Percentiles rank a stretch among this genome's conserved stretches.
Evolutionary conservation across 92 coral and sea anemone species (phyloP).

Genomic region (Metridium senile): DNA sequence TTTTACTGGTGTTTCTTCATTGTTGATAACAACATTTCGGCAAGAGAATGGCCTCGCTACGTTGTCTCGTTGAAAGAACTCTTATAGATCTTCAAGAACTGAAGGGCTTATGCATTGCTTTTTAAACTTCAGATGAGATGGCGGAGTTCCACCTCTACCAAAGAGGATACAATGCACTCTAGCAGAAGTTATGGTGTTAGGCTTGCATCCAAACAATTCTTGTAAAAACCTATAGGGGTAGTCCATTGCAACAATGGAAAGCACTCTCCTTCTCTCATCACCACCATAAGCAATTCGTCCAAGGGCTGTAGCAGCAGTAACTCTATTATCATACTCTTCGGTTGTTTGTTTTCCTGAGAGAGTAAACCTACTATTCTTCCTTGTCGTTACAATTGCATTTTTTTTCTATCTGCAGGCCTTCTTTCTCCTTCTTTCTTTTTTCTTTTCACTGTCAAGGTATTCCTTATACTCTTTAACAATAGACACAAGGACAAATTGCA

Average conservation of each 20-base stretch:
- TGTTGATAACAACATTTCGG: constrained; percentile 35
- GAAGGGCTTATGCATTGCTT: constrained; percentile 26
- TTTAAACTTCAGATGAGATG: constrained; percentile 35
- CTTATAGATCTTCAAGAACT: constrained; percentile 33
- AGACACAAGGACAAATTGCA: constrained; percentile 5
- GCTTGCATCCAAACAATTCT: constrained; percentile 35
- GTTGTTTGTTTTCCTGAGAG: constrained; percentile 18
- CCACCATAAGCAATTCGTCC: constrained; percentile 2
- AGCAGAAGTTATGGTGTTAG: constrained; percentile 51
- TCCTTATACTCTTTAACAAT: constrained; percentile 37
- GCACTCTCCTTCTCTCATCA: constrained; percentile 43
- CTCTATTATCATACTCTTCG: neutral
- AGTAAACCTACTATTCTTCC: constrained; percentile 25
- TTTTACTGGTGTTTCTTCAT: constrained; percentile 45
- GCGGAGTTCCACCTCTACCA: constrained; percentile 45
- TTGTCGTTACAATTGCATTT: constrained; percentile 30
- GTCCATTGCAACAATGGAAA: constrained; percentile 42
- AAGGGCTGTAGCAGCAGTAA: constrained; percentile 31
- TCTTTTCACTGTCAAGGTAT: constrained; percentile 35
- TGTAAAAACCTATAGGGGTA: constrained; percentile 33
- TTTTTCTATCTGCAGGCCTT: constrained; percentile 18
- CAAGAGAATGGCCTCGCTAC: constrained; percentile 37
- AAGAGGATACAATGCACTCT: constrained; percentile 51
- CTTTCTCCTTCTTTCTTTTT: constrained; percentile 22
- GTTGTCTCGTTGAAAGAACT: constrained; percentile 36